Evolutionary conservation across 53 echinoderm and acorn worm species (phyloP).

Genomic region (Actinopyga echinites): DNA sequence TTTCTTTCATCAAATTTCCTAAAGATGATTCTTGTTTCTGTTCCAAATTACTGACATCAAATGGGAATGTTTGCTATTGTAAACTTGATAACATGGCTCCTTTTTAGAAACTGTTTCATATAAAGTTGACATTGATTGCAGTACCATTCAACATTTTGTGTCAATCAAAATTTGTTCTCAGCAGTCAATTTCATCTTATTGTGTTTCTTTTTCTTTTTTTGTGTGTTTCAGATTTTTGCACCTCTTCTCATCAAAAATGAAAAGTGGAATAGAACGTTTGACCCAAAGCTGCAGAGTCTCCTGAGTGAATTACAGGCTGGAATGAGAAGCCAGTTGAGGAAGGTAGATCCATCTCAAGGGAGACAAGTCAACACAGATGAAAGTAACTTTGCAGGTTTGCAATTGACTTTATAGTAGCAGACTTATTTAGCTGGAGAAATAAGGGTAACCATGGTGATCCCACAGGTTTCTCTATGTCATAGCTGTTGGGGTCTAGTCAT

Average conservation of each 20-base stretch:
- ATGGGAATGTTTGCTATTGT: too few relatives aligned
- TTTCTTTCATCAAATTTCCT: too few relatives aligned
- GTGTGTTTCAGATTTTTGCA: conserved; percentile 95
- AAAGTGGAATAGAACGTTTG: conserved; percentile 88
- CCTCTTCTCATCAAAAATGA: conserved; percentile 95
- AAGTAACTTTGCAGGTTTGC: conserved; percentile 81
- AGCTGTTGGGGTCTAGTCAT: too few relatives aligned
- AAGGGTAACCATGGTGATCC: background rate
- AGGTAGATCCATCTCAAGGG: conserved; percentile 78
- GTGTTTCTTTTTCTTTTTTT: background rate
- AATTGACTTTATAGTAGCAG: background rate
- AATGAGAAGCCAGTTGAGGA: conserved; percentile 78
- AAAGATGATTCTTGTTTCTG: too few relatives aligned
- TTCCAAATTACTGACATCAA: too few relatives aligned
- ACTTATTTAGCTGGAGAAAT: background rate
- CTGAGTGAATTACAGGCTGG: conserved; percentile 96
- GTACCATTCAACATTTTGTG: background rate
- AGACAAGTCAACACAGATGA: conserved; percentile 64
- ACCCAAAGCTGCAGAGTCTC: conserved; percentile 95
- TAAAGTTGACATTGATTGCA: background rate
- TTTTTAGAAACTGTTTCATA: too few relatives aligned
- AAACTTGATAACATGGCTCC: too few relatives aligned
- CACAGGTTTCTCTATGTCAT: background rate
- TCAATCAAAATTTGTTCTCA: too few relatives aligned
- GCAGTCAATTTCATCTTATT: too few relatives aligned